These are phyloP conservation scores for Galeopsomyia nigrocyanea DNA, from an alignment of 2,888 invertebrate species.

Conservation along the genomic window DNA sequence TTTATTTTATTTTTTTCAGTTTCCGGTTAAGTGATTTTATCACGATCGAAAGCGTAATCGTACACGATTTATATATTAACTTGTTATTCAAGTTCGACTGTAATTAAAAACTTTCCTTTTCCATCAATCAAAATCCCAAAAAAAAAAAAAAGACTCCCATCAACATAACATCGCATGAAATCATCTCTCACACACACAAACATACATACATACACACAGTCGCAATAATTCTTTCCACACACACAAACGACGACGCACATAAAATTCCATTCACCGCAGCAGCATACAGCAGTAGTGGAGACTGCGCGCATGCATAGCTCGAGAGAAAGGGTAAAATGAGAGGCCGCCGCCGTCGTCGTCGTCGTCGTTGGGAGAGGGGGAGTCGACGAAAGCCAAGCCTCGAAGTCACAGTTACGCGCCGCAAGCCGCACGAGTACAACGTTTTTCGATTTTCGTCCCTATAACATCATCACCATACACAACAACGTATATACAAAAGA, in stretches of 20 bases:
- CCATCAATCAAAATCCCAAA: too few species aligned
- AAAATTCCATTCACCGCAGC: slow-evolving; percentile 45
- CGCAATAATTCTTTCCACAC: slow-evolving; percentile 31
- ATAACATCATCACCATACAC: too few species aligned
- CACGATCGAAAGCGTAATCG: too few species aligned
- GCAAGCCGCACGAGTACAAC: slow-evolving; percentile 42
- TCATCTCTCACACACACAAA: neutral
- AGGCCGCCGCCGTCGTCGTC: neutral
- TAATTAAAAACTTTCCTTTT: too few species aligned
- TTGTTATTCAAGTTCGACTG: too few species aligned
- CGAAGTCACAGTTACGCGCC: slow-evolving; percentile 46
- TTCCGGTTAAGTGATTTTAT: too few species aligned
- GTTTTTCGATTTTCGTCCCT: neutral
- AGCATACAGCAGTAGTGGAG: neutral
- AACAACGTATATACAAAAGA: too few species aligned
- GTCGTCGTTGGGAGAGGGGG: slow-evolving; percentile 23
- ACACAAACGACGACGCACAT: neutral
- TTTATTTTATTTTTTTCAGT: neutral
- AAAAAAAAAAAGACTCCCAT: too few species aligned
- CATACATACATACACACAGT: neutral
- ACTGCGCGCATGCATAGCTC: slow-evolving; percentile 36
- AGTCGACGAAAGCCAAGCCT: slow-evolving; percentile 17
- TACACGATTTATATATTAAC: too few species aligned
- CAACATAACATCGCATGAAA: too few species aligned
- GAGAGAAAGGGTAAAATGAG: slow-evolving; percentile 7